Percentiles rank a stretch among this genome's conserved stretches.
phyloP scores from a whole-genome alignment of 2,888 invertebrate genomes.

The Heteromurus nitidus region DNA sequence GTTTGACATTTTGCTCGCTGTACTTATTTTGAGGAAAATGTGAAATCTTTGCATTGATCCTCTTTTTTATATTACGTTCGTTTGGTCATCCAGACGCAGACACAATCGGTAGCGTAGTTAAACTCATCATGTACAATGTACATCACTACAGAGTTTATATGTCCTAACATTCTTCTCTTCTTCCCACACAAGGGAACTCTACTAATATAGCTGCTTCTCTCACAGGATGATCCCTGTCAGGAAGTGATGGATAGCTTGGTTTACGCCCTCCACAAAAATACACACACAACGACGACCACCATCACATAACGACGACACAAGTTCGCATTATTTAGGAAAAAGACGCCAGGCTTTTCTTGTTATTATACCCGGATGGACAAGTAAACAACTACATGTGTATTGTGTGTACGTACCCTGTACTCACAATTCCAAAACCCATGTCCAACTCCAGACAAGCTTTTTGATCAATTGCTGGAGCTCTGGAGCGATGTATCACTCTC shows the following conservation, averaged over 20 bases:
- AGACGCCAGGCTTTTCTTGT: not conserved
- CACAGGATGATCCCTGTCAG: constrained; percentile 73
- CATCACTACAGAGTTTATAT: too few species aligned
- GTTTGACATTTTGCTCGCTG: too few species aligned
- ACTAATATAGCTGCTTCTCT: constrained; percentile 34
- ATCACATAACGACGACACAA: not conserved
- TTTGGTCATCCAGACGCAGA: too few species aligned
- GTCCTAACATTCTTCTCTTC: not conserved
- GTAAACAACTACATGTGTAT: not conserved
- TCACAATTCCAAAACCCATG: too few species aligned
- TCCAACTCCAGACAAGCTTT: too few species aligned
- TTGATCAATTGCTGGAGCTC: too few species aligned
- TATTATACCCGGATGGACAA: not conserved
- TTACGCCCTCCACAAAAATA: constrained; percentile 68
- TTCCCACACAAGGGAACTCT: not conserved
- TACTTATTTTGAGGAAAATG: too few species aligned
- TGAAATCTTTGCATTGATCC: too few species aligned
- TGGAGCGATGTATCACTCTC: too few species aligned
- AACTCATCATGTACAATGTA: too few species aligned
- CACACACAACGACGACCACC: not conserved
- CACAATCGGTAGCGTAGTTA: not conserved
- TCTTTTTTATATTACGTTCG: too few species aligned
- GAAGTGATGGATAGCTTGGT: constrained; percentile 73
- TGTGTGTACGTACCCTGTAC: too few species aligned
- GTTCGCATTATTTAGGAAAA: constrained; percentile 31